Conservation (phyloP, 2,797 vertebrate species). For the Labroides dimidiatus region DNA sequence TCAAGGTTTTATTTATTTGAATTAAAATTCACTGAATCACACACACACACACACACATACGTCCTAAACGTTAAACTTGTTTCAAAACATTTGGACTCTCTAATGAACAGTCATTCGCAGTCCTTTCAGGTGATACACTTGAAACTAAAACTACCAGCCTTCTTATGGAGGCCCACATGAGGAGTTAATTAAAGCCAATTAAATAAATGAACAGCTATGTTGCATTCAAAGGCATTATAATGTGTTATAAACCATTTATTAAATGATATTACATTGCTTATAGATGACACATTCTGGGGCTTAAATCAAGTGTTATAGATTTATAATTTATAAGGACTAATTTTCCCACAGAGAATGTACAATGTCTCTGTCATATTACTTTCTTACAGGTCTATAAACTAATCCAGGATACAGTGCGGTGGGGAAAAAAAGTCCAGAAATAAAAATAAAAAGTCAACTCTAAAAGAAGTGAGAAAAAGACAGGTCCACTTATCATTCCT, state of each 20-base stretch:
- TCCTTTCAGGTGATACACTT: constrained; percentile 2
- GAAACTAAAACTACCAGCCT: neutral
- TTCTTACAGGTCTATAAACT: constrained; percentile 33
- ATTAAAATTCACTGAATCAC: neutral
- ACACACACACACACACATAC: neutral
- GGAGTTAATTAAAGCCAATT: neutral
- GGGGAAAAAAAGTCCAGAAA: constrained; percentile 4
- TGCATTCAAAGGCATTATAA: neutral
- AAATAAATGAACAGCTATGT: constrained; percentile 10
- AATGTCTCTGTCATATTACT: constrained; percentile 34
- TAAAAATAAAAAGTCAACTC: constrained; percentile 33
- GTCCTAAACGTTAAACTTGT: neutral
- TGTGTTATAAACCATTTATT: constrained; percentile 12
- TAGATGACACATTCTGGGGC: constrained; percentile 4
- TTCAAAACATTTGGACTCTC: neutral
- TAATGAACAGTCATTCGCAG: neutral
- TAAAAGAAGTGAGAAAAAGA: constrained; percentile 76
- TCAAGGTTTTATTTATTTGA: neutral
- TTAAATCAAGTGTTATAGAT: constrained; percentile 3
- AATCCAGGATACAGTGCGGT: constrained; percentile 27
- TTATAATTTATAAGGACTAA: constrained; percentile 32
- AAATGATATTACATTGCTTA: neutral
- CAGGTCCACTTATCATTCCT: constrained; percentile 82
- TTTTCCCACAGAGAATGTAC: constrained; percentile 36
- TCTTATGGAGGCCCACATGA: neutral